A percentile compares a stretch with the other conserved stretches of the same genome.
phyloP scores from a whole-genome alignment of 2,113 vertebrate species.

The Mastomys coucha region DNA sequence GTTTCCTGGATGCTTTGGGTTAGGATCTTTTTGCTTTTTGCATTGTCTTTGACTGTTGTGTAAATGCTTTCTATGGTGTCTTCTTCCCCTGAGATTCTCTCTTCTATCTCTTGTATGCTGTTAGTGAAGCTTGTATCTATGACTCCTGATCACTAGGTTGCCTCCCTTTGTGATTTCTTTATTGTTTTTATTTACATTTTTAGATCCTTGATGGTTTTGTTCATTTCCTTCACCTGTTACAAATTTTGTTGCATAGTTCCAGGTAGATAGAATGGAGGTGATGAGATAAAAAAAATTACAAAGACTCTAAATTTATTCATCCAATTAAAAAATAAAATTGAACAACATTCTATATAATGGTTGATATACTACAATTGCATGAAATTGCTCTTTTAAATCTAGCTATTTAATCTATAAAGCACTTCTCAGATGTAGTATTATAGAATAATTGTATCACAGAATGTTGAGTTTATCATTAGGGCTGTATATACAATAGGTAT shows the following conservation, averaged over 20 bases:
- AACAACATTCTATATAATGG: conserved; percentile 12
- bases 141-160: too few species aligned
- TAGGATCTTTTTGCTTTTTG: too few species aligned
- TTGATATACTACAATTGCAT: conserved; percentile 4
- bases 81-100: too few species aligned
- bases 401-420: conserved; percentile 7
- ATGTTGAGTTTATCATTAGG: background rate
- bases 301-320: background rate
- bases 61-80: too few species aligned
- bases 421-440: conserved; percentile 33
- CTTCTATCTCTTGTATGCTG: too few species aligned
- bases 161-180: too few species aligned
- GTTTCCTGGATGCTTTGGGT: too few species aligned
- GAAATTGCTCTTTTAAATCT: background rate
- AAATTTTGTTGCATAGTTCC: background rate
- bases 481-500: background rate
- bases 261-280: background rate
- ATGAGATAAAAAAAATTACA: background rate
- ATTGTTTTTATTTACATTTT: too few species aligned
- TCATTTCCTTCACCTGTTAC: too few species aligned
- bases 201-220: too few species aligned
- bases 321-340: conserved; percentile 12
- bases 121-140: too few species aligned
- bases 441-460: conserved; percentile 43
- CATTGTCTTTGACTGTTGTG: too few species aligned